Base-by-base conservation (phyloP, 2,113 vertebrate genomes). In the Verasper variegatus region DNA sequence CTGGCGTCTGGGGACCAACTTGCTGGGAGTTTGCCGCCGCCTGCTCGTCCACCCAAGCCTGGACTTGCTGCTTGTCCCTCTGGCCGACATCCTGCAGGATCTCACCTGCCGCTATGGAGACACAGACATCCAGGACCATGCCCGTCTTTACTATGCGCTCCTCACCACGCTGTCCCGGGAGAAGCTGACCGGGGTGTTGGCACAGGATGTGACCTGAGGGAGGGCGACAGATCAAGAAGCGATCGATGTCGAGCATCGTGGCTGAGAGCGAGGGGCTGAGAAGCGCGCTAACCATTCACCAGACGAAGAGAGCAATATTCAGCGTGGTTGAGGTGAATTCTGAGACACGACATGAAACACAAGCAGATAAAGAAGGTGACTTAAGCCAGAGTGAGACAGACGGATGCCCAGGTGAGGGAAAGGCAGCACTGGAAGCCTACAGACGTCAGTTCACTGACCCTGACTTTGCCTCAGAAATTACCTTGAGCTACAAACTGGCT, bases 111-210 rank as follows among this genome's bases (percentile, higher is more conserved):
- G 67, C 75, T 95, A 96, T 4, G 92, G 92, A 0, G 95, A 96
- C 85, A 92, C 94, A 0, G 97, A 97, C n/a, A 91, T 96, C 37
- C 94, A 92, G 59, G 96, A 97, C 77, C 96, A 93, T 0, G 95
- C 95, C 11, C 94, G 95, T 12, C 94, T 98, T 17, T 98, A 97
- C 89, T 97, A 96, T 82, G 86, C 94, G 5, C 91, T 98, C n/a
- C 93, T 97, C 56, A 94, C 94, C 45, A 95, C 95, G 0, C 90
- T 97, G 42, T 94, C 95, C 0, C 60, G 60, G 20, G 95, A 96
- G 68, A 98, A 97, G 86, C 90, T 97, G 55, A 85, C 87, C 0
- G 84, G 86, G 0, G 82, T 96, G 20, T 64, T 96, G 35, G 83
- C 84, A 1, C 92, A 85, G 73, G 92, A 89, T n/a, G 73, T 80